Evolutionary conservation across 2,113 vertebrate species (phyloP), one percentile per base, ranked within the genome.

Genomic region (Nycticryphes semicollaris): DNA sequence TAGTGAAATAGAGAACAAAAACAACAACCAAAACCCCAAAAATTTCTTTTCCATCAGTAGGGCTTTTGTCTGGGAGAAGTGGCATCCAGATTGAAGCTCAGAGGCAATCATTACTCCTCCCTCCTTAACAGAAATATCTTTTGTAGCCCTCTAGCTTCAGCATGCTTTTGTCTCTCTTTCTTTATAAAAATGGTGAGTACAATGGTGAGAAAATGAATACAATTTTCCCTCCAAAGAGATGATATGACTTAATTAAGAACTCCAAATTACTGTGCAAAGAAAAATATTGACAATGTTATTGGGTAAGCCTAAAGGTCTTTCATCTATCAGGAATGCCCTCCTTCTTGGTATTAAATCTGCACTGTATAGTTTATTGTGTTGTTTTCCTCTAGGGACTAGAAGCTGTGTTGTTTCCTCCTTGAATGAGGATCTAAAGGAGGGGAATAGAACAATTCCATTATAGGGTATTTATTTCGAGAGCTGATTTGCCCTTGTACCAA

Each of bases 401-500:
- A 92, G 9, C 48, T 87, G 64, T 75, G 56, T 43, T 94, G 23
- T 81, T 94, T 93, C 84, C 37, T 87, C 56, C 56, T 91, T 8
- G 27, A 63, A 23, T 60, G 80, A 94, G 63, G 56, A 69, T 67
- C 88, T 94, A 57, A 93, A 80, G 59, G 80, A 78, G 21, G 50
- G 27, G 62, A 94, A 87, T 53, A 89, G 57, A 94, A 75, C 73
- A 87, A 84, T 94, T 90, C 69, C 80, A 68, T 87, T 94, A 79
- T 84, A 66, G 84, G 37, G 25, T 59, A 87, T 92, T 92, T 92
- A 72, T 92, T 93, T 92, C 89, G 39, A 94, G 54, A 89, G 43
- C 33, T 92, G 81, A 64, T 73, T 91, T 84, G 50, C 8, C 68
- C 31, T 73, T 76, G 39, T 91, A 84, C 41, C 77, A 68, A 30